Evolutionary conservation across 30 jellyfish, hydroid and myxozoan species (phyloP), one percentile per base, ranked within the genome.

Genomic region (Clytia hemisphaerica): DNA sequence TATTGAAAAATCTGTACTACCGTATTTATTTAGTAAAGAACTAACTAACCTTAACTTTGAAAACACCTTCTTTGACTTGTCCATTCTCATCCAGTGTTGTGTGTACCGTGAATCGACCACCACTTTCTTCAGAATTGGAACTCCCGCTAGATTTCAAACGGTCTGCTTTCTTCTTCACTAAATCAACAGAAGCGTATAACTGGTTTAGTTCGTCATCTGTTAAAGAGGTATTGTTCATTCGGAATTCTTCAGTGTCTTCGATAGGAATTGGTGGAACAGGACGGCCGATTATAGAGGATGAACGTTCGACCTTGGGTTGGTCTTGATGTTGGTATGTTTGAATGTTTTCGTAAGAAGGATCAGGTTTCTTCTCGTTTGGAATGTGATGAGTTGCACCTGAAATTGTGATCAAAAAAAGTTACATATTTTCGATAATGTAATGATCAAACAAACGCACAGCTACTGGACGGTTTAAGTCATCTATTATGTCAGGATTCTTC

Each of bases 131-230:
- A 0, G 14, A 21, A 42, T 16, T 33, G 66, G 66, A 24, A 15
- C 31, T 14, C 31, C 24, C 66, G 66, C 66, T 1, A 29, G 6
- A 22, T 29, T 0, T 4, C 18, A 4, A 4, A 16, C 30, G 5
- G 24, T 38, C 4, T 15, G 26, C 18, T 2, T 15, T 21, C 57
- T 75, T 75, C 51, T 18, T 71, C 25, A 82, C 33, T 31, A 61
- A 65, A 58, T 80, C 87, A 4, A 89, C 91, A 3, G 68, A 68
- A 12, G 98, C 95, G 51, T 89, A 89, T 61, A 89, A 67, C 31
- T 30, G 35, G 16, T 72, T 49, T 18, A 35, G 49, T 6, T 69
- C 78, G 15, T 31, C 61, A 15, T 45, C 69, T 18, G 62, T 35
- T 21, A 65, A n/a, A 21, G 37, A 37, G 28, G 70, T 57, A 45